Percentiles rank a stretch among this genome's conserved stretches.
These are phyloP conservation scores for Julus scandinavius DNA, from an alignment of 2,888 invertebrate species.

Conservation along the genomic window DNA sequence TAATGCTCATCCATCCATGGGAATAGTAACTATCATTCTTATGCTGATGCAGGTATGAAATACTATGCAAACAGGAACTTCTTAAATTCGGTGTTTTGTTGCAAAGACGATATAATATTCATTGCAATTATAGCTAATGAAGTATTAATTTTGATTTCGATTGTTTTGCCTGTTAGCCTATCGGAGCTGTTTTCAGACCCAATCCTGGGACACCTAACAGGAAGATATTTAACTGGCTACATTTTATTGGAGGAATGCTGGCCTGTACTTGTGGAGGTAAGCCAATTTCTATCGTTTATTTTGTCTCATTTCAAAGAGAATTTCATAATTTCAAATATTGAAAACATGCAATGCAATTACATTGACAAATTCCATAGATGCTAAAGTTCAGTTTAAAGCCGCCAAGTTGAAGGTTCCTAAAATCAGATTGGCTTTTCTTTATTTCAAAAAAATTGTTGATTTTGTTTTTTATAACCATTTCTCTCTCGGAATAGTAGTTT, in stretches of 20 bases:
- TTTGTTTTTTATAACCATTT: no score
- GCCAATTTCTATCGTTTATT: constrained; percentile 64
- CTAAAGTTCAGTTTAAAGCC: no score
- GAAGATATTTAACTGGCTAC: constrained; percentile 89
- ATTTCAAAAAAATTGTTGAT: no score
- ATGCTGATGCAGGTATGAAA: constrained; percentile 58
- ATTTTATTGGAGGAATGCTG: constrained; percentile 88
- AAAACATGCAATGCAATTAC: no score
- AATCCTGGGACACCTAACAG: constrained; percentile 83
- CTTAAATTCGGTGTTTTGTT: neutral
- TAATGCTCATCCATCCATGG: constrained; percentile 86
- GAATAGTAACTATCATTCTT: constrained; percentile 77
- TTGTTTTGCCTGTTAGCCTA: constrained; percentile 73
- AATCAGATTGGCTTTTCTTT: no score
- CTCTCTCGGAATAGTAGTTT: no score
- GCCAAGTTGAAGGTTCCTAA: no score
- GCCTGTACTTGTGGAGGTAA: constrained; percentile 89
- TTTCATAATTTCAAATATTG: no score
- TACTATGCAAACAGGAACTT: neutral
- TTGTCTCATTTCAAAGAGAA: neutral
- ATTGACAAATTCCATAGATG: no score
- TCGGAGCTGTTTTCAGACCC: constrained; percentile 87
- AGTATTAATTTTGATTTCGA: constrained; percentile 64
- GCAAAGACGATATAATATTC: neutral
- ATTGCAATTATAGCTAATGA: no score